A percentile compares a stretch with the other conserved stretches of the same genome.
Evolutionary conservation across 2,888 invertebrate genomes (phyloP).

Genomic region (Tineola bisselliella): DNA sequence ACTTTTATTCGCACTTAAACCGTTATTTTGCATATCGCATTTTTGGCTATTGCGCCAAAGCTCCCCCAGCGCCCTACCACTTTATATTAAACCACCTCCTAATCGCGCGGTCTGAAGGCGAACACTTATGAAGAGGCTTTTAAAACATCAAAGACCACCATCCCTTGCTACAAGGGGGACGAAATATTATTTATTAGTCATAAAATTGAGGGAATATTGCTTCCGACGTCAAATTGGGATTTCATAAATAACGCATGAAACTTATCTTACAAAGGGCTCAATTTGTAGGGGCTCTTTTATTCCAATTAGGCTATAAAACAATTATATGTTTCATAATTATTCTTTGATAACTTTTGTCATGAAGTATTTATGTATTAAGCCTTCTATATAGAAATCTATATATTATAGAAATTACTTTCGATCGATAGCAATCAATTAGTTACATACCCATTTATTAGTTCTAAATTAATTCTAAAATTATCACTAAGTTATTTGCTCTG

Average conservation of each 20-base stretch:
- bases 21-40: background rate
- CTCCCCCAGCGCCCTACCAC: constrained; percentile 14
- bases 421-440: no score
- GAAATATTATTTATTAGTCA: constrained; percentile 46
- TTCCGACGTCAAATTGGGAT: constrained; percentile 11
- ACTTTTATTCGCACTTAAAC: background rate
- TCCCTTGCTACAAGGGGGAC: background rate
- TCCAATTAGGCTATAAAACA: background rate
- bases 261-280: constrained; percentile 2
- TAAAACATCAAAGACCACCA: constrained; percentile 49
- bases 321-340: background rate
- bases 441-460: no score
- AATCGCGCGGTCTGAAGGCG: constrained; percentile 46
- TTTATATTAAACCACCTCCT: constrained; percentile 38
- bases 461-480: no score
- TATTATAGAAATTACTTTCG: no score
- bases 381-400: no score
- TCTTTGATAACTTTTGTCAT: background rate
- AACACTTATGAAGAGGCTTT: constrained; percentile 49
- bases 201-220: constrained; percentile 22
- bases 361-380: background rate
- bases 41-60: background rate
- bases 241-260: constrained; percentile 12
- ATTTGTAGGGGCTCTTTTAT: background rate
- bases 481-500: no score